Evolutionary conservation across 2,113 vertebrate genomes (phyloP).

Genomic region (Thamnophis sirtalis): DNA sequence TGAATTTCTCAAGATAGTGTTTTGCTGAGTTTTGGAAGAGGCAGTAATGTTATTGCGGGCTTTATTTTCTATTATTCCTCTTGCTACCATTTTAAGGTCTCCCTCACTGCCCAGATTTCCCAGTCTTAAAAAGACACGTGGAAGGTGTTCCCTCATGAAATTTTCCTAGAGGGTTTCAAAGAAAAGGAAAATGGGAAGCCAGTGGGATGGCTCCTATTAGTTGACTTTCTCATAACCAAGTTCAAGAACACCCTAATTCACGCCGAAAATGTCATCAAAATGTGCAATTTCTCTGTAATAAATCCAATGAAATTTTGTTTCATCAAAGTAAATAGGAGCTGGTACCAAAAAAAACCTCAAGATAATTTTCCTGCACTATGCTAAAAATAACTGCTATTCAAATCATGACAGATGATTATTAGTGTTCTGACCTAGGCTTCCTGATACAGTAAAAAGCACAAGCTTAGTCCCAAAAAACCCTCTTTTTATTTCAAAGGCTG

Average conservation of each 20-base stretch:
- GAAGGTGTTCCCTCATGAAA: not conserved
- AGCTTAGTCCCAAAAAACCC: too few relatives aligned
- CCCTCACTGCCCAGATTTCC: not conserved
- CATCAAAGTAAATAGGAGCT: not conserved
- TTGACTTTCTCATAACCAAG: not conserved
- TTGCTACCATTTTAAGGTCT: not conserved
- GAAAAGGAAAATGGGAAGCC: not conserved
- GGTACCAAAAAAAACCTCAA: not conserved
- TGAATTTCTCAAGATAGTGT: not conserved
- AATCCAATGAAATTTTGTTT: not conserved
- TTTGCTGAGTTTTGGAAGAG: not conserved
- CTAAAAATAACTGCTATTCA: not conserved
- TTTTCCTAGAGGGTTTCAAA: not conserved
- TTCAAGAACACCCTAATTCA: not conserved
- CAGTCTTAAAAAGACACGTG: not conserved
- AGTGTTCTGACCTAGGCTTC: not conserved
- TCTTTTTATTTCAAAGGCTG: too few relatives aligned
- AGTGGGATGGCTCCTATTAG: not conserved
- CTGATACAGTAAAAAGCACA: too few relatives aligned
- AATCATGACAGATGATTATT: not conserved
- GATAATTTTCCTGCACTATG: not conserved
- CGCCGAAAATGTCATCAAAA: not conserved
- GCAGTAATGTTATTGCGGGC: not conserved
- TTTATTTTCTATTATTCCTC: not conserved
- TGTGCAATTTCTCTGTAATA: not conserved